Conservation (phyloP, 2,797 vertebrate species). For the Gymnothorax reevesii region DNA sequence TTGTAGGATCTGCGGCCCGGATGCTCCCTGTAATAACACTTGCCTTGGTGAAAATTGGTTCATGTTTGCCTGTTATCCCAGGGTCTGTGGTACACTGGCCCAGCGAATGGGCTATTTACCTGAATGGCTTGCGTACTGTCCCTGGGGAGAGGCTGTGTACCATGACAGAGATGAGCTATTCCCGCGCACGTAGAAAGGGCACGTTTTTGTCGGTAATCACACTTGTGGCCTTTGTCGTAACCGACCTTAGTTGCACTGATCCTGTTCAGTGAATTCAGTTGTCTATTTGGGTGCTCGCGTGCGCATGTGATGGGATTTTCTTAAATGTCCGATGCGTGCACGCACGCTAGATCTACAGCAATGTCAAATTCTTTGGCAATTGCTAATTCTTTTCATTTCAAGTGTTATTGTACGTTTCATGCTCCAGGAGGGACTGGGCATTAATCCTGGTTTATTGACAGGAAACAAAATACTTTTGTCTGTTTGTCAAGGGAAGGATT, state of each 20-base stretch:
- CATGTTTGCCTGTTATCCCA: neutral
- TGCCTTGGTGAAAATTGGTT: neutral
- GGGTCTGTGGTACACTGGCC: neutral
- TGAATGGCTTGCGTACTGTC: no score
- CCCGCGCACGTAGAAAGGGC: neutral
- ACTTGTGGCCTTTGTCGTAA: neutral
- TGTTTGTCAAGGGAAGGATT: constrained; percentile 6
- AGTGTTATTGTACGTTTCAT: neutral
- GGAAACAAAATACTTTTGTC: constrained; percentile 16
- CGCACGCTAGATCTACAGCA: neutral
- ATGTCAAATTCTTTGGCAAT: neutral
- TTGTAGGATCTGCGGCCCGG: neutral
- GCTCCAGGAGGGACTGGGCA: neutral
- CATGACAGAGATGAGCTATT: neutral
- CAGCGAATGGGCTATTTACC: neutral
- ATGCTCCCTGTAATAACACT: neutral
- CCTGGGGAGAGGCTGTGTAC: no score
- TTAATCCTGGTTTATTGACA: constrained; percentile 20
- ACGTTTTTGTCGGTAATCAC: neutral
- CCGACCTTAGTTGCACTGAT: neutral
- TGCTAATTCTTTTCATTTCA: neutral
- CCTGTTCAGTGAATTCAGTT: neutral
- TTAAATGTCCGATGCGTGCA: neutral
- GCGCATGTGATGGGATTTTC: no score
- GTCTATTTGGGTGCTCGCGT: no score